Evolutionary conservation across 2,113 vertebrate species (phyloP), one percentile per base, ranked within the genome.

Genomic region (Peromyscus leucopus): DNA sequence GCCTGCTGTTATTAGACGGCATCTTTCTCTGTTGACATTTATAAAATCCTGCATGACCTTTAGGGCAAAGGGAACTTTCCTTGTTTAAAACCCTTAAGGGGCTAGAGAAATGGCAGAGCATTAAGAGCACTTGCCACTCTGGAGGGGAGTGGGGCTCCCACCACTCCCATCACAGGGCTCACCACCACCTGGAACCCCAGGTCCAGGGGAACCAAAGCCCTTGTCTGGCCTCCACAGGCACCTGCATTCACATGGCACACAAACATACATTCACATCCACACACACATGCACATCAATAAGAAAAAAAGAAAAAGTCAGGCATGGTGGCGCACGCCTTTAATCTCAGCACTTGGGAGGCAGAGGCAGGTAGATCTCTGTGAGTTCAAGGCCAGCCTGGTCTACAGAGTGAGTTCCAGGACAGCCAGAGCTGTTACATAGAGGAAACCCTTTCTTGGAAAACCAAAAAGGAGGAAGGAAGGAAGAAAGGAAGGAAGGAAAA

Each of bases 1-100:
- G 33, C 31, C 85, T 96, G 48, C 33, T 95, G 31, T 93, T 94
- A 94, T 87, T 74, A 96, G 55, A n/a, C 87, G 83, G 80, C 92
- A 90, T 48, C 36, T 92, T 95, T 95, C 22, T 88, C 24, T 96
- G 87, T 79, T 91, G 46, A 69, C 76, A 11, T 86, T 96, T 69
- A 24, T 19, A 42, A 95, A 65, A 76, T 94, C 28, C 51, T 95
- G 28, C 95, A 55, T 96, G 55, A 80, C 33, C 19, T 55, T 39
- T 83, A 87, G 26, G 31, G 65, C 75, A 94, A 87, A 74, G 96
- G 87, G n/a, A 22, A 94, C 31, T 93, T 46, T 91, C 24, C 11
- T 90, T 48, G 74, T 95, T 97, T 96, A 74, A 13, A 83, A 26
- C 11, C 55, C 21, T 61, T 15, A 39, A 61, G 36, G 55, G 79